Conservation (phyloP, 2,113 vertebrate species). For the Pagrus major region DNA sequence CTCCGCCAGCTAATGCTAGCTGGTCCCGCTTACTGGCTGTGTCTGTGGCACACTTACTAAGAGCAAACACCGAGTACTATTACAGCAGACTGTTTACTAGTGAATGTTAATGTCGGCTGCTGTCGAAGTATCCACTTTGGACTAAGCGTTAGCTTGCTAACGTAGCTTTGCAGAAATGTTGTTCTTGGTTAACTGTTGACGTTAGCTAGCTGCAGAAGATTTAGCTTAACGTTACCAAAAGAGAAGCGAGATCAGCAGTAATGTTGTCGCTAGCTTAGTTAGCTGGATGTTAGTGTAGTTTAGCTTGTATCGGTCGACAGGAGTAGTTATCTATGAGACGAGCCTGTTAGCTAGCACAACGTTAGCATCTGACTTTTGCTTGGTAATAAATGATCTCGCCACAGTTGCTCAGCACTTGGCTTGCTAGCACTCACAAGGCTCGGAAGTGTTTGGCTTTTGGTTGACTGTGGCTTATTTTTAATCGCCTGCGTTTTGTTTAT, state of each 20-base stretch:
- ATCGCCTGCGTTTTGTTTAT: not conserved
- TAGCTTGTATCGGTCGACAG: not conserved
- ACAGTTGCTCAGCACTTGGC: not conserved
- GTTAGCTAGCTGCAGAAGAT: slow-evolving; percentile 8
- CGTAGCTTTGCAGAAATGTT: slow-evolving; percentile 16
- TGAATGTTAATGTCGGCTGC: not conserved
- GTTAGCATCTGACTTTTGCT: not conserved
- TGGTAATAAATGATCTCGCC: not conserved
- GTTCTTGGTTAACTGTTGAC: slow-evolving; percentile 14
- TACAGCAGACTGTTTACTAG: not conserved
- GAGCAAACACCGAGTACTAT: not conserved
- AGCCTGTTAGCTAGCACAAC: not conserved
- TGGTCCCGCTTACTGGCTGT: slow-evolving; percentile 5
- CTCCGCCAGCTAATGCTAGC: slow-evolving; percentile 54
- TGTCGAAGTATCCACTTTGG: not conserved
- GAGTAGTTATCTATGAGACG: not conserved
- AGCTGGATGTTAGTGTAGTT: too few relatives aligned
- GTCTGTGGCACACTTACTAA: not conserved
- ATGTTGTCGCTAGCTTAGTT: not conserved
- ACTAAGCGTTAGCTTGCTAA: slow-evolving; percentile 11
- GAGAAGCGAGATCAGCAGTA: not conserved
- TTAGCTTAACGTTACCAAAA: slow-evolving; percentile 1
- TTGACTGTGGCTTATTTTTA: not conserved
- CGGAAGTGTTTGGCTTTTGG: not conserved
- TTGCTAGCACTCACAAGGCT: not conserved